Evolutionary conservation across 1,140 invertebrate species (phyloP).

Genomic region (Araneus ventricosus): DNA sequence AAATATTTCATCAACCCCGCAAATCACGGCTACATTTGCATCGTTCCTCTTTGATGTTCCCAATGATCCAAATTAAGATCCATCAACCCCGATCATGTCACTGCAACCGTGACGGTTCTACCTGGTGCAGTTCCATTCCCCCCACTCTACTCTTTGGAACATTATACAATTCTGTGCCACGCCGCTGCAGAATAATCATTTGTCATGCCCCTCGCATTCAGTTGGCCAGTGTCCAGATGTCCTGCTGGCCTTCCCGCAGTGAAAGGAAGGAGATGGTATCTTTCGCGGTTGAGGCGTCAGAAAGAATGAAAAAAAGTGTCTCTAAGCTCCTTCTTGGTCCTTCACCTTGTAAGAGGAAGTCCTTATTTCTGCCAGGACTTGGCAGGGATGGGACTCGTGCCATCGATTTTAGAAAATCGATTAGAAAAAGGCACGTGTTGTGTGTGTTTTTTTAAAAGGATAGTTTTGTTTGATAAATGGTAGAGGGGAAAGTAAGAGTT

Average conservation of each 20-base stretch:
- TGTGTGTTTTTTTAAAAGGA: neutral
- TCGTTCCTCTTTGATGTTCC: conserved; percentile 5
- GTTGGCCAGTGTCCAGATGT: conserved; percentile 29
- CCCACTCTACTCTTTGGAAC: neutral
- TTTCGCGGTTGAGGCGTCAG: conserved; percentile 18
- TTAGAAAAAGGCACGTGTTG: neutral
- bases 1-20: conserved; percentile 7
- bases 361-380: neutral
- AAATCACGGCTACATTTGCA: neutral
- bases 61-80: conserved; percentile 36
- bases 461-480: conserved; percentile 4
- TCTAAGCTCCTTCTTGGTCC: neutral
- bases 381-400: neutral
- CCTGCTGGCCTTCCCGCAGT: neutral
- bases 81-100: neutral
- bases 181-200: conserved; percentile 7
- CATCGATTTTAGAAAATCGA: neutral
- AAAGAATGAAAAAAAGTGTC: neutral
- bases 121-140: neutral
- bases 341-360: neutral
- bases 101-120: neutral
- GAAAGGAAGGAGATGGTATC: conserved; percentile 9
- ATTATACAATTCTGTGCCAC: neutral
- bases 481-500: neutral
- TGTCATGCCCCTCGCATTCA: neutral